A percentile compares a stretch with the other conserved stretches of the same genome.
Conservation (phyloP, 2,888 invertebrate genomes). For the Leucoma salicis region DNA sequence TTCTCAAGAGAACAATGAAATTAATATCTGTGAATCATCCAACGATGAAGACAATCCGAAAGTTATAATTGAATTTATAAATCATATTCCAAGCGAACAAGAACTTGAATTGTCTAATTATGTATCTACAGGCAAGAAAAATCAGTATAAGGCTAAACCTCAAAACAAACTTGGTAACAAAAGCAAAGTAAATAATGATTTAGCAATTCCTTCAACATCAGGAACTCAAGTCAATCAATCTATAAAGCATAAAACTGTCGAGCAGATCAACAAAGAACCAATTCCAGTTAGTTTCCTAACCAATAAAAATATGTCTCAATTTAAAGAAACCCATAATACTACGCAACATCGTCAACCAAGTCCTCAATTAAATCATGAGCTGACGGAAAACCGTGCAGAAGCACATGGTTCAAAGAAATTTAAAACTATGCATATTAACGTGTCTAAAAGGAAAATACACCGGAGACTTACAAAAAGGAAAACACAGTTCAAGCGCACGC, state of each 20-base stretch:
- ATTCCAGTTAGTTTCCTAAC: too few relatives aligned
- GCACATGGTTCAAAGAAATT: neutral
- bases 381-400: neutral
- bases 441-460: too few relatives aligned
- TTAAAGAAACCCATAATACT: too few relatives aligned
- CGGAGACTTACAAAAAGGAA: too few relatives aligned
- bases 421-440: too few relatives aligned
- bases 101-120: neutral
- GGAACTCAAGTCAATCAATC: too few relatives aligned
- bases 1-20: neutral
- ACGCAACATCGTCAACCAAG: neutral
- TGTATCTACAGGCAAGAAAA: neutral
- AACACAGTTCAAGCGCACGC: too few relatives aligned
- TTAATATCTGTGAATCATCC: neutral
- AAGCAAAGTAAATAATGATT: neutral
- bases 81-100: neutral
- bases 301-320: too few relatives aligned
- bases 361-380: neutral
- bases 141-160: too few relatives aligned
- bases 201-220: too few relatives aligned
- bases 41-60: neutral
- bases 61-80: neutral
- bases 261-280: too few relatives aligned
- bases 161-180: neutral
- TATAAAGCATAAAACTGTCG: too few relatives aligned